Evolutionary conservation across 2,797 vertebrate genomes (phyloP).

Genomic region (Microctenopoma lineatum): DNA sequence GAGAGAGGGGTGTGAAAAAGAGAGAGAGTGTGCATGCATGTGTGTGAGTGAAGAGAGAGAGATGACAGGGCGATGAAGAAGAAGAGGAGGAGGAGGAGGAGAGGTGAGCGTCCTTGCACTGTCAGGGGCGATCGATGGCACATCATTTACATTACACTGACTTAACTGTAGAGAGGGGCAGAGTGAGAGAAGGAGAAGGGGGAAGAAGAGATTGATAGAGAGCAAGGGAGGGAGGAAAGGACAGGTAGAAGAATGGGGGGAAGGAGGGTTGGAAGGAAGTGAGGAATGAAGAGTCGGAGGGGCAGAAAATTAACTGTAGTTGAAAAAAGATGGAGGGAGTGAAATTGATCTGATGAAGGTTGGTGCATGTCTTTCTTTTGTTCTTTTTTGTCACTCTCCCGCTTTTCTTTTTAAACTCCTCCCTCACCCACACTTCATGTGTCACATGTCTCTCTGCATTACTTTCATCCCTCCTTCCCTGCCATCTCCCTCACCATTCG

Average conservation of each 20-base stretch:
- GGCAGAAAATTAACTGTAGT: constrained; percentile 68
- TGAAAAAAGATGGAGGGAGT: constrained; percentile 52
- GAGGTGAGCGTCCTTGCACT: constrained; percentile 82
- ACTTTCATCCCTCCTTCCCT: constrained; percentile 39
- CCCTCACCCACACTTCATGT: constrained; percentile 18
- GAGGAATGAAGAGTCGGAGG: constrained; percentile 47
- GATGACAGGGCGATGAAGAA: constrained; percentile 70
- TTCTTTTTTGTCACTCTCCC: background rate
- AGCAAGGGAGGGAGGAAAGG: constrained; percentile 27
- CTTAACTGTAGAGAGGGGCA: constrained; percentile 68
- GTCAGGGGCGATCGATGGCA: constrained; percentile 83
- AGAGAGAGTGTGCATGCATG: constrained; percentile 31
- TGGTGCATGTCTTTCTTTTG: constrained; percentile 12
- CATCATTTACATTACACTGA: constrained; percentile 83
- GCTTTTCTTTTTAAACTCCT: background rate
- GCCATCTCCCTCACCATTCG: background rate
- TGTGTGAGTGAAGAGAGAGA: constrained; percentile 44
- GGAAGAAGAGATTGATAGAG: constrained; percentile 45
- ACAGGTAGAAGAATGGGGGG: constrained; percentile 40
- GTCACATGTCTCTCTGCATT: constrained; percentile 44
- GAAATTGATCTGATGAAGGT: constrained; percentile 53
- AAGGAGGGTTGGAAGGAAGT: constrained; percentile 29
- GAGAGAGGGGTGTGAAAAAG: constrained; percentile 55
- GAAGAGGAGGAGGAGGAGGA: constrained; percentile 60
- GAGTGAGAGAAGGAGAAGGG: constrained; percentile 24